phyloP scores from a whole-genome alignment of 92 coral and sea anemone genomes.

The Porites cylindrica region DNA sequence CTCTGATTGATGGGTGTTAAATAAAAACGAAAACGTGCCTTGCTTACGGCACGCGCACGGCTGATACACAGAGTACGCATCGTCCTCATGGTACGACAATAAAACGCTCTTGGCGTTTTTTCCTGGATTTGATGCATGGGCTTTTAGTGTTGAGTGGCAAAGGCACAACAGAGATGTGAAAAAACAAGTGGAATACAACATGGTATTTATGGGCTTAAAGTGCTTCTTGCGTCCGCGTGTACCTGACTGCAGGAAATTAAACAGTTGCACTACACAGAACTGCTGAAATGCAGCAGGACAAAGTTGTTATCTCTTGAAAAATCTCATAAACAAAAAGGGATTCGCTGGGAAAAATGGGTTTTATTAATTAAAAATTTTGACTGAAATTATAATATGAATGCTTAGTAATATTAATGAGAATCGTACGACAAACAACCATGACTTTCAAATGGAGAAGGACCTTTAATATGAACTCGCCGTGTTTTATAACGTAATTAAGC shows the following conservation, averaged over 20 bases:
- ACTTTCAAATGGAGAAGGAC: neutral
- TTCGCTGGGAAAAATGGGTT: constrained; percentile 14
- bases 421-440: neutral
- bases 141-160: neutral
- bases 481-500: neutral
- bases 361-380: constrained; percentile 21
- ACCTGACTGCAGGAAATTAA: neutral
- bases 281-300: constrained; percentile 45
- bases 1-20: constrained; percentile 45
- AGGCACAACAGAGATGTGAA: neutral
- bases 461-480: neutral
- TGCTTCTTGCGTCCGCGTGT: neutral
- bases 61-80: constrained; percentile 12
- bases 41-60: constrained; percentile 54
- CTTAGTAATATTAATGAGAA: neutral
- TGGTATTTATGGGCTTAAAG: neutral
- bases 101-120: constrained; percentile 5
- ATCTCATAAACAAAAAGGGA: neutral
- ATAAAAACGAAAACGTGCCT: constrained; percentile 61
- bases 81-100: constrained; percentile 20
- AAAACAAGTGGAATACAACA: neutral
- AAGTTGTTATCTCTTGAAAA: neutral
- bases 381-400: neutral
- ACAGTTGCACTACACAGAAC: constrained; percentile 8
- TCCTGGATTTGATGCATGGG: neutral